Conservation (phyloP, 2,888 invertebrate genomes). For the Deroplatys truncata region DNA sequence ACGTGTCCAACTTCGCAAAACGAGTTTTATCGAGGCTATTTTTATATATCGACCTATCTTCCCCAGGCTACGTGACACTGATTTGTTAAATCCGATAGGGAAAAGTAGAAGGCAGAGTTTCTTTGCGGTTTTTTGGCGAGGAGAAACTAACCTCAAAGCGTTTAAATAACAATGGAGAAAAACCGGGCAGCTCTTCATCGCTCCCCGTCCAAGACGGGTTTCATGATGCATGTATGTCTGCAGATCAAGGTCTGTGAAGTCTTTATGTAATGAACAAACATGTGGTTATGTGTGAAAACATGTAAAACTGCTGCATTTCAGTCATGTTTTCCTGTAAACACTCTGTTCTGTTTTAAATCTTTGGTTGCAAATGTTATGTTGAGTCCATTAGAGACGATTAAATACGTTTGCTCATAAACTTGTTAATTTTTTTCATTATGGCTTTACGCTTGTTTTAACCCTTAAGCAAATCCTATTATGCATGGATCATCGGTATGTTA, state of each 20-base stretch:
- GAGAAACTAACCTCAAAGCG: neutral
- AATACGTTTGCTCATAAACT: too few species aligned
- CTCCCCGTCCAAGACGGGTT: neutral
- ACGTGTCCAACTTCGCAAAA: neutral
- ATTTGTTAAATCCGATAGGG: neutral
- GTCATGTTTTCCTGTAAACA: too few species aligned
- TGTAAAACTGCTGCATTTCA: too few species aligned
- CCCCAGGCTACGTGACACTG: neutral
- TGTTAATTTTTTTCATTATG: too few species aligned
- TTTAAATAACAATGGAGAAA: neutral
- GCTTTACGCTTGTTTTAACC: too few species aligned
- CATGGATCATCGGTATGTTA: too few species aligned
- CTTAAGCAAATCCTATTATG: too few species aligned
- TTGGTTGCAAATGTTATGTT: too few species aligned
- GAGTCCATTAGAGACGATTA: too few species aligned
- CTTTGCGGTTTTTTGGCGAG: neutral
- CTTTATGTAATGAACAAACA: neutral
- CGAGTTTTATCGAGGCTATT: neutral
- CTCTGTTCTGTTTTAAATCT: too few species aligned
- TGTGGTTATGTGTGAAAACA: neutral
- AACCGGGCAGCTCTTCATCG: neutral
- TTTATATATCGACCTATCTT: neutral
- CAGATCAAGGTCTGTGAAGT: neutral
- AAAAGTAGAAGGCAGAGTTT: neutral
- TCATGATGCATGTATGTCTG: neutral